These are phyloP conservation scores for Tenthredo livida DNA, from an alignment of 2,888 invertebrate species.

Conservation along the genomic window DNA sequence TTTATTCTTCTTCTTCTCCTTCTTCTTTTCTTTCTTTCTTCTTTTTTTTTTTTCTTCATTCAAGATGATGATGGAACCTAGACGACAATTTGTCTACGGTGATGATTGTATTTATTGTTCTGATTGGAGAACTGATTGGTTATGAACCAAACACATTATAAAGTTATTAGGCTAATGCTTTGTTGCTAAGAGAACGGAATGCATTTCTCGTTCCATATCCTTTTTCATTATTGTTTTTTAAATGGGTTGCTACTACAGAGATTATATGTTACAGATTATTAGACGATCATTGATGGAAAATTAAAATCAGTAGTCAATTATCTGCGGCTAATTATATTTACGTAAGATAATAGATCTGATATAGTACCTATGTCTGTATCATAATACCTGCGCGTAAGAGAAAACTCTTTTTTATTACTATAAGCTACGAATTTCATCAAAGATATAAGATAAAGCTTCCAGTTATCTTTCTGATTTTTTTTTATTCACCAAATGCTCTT, in stretches of 20 bases:
- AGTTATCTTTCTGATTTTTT: neutral
- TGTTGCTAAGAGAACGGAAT: conserved; percentile 32
- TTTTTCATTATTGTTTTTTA: conserved; percentile 13
- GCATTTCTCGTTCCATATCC: conserved; percentile 12
- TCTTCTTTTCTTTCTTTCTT: neutral
- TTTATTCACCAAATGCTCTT: neutral
- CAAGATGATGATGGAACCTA: neutral
- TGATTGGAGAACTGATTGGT: neutral
- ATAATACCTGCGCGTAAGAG: neutral
- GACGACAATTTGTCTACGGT: conserved; percentile 39
- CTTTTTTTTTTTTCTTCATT: neutral
- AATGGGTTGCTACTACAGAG: neutral
- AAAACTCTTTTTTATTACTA: neutral
- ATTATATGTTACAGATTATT: neutral
- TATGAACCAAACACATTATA: conserved; percentile 47
- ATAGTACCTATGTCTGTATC: too few species aligned
- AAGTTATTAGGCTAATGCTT: conserved; percentile 44
- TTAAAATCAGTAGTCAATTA: neutral
- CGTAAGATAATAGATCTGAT: neutral
- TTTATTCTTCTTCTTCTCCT: neutral
- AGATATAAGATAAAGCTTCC: neutral
- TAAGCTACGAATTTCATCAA: neutral
- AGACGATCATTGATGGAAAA: neutral
- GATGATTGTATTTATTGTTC: conserved; percentile 11
- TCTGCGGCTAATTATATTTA: neutral